phyloP scores from a whole-genome alignment of 1,140 invertebrate species.

The Caenorhabditis tropicalis region DNA sequence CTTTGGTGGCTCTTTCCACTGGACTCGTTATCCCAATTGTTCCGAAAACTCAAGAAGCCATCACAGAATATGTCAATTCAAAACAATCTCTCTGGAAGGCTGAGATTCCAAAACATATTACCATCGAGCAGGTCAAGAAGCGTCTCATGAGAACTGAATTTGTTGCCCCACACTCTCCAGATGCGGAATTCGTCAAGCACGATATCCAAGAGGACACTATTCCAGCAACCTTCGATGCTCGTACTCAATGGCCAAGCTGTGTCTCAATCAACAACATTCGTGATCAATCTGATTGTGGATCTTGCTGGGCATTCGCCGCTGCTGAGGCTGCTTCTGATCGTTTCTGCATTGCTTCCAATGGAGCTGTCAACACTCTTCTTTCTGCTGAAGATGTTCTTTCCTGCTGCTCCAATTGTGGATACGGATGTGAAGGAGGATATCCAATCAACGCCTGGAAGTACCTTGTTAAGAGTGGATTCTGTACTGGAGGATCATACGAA shows the following conservation, averaged over 20 bases:
- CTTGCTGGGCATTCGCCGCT: conserved; percentile 83
- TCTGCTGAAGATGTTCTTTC: conserved; percentile 86
- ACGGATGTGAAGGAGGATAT: conserved; percentile 82
- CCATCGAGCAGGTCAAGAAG: conserved; percentile 38
- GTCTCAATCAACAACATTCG: conserved; percentile 77
- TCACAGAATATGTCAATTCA: conserved; percentile 30
- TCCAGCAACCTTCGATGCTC: conserved; percentile 82
- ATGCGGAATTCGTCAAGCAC: conserved; percentile 1
- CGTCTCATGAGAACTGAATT: conserved; percentile 35
- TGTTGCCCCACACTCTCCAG: conserved; percentile 19
- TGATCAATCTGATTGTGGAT: conserved; percentile 74
- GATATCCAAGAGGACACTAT: conserved; percentile 53
- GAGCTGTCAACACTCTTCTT: conserved; percentile 77
- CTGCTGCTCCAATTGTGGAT: conserved; percentile 84
- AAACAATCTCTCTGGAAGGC: conserved; percentile 34
- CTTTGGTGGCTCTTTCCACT: not conserved
- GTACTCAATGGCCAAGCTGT: conserved; percentile 84
- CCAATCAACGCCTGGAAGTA: conserved; percentile 83
- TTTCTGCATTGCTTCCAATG: conserved; percentile 84
- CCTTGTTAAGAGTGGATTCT: conserved; percentile 78
- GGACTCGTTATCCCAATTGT: conserved; percentile 28
- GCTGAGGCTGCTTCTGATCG: conserved; percentile 91
- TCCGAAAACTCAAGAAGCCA: conserved; percentile 31
- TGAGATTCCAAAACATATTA: not conserved
- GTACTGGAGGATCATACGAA: conserved; percentile 83